Evolutionary conservation across 2,888 invertebrate species (phyloP), one percentile per base, ranked within the genome.

Genomic region (Spodoptera littoralis): DNA sequence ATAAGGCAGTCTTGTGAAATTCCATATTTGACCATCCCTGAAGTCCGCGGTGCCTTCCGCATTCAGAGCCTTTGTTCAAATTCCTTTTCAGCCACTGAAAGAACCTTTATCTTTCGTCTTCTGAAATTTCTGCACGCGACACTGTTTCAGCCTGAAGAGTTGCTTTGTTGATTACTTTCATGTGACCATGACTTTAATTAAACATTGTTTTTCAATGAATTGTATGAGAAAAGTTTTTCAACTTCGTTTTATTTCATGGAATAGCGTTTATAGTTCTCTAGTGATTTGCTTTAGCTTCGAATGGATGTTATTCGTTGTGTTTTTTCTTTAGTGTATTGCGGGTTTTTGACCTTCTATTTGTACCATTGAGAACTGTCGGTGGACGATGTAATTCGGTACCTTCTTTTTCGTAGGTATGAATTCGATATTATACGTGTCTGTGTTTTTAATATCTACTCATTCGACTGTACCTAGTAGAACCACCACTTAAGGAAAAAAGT

Each of bases 71-170:
- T 82, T 83, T 86, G 85, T 84, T 83, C 76, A 74, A 77, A 81
- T 84, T 79, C 83, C 84, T 81, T 84, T 83, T 81, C 83, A 83
- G 69, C 75, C 73, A 74, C 77, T 78, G 80, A 79, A 84, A 77
- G 80, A 85, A 80, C 82, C 80, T 83, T 84, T 84, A 84, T 82
- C 77, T 76, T 62, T 65, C 75, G 67, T 72, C 77, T 79, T 73
- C 71, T 77, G 73, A 79, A 77, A 79, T 76, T 72, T 79, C 78
- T 77, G 77, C 72, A 73, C 80, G 78, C 78, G 82, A 78, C 78
- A 76, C 69, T 70, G 76, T 76, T 76, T 58, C 60, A 62, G 56
- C n/a, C 54, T 48, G 68, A 61, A 61, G 64, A 69, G 65, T 54
- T 55, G 57, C 65, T 71, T 69, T 70, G 64, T 67, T 70, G 72